A percentile compares a stretch with the other conserved stretches of the same genome.
These are phyloP conservation scores for Coleophora deauratella DNA, from an alignment of 2,888 invertebrate genomes.

Conservation along the genomic window DNA sequence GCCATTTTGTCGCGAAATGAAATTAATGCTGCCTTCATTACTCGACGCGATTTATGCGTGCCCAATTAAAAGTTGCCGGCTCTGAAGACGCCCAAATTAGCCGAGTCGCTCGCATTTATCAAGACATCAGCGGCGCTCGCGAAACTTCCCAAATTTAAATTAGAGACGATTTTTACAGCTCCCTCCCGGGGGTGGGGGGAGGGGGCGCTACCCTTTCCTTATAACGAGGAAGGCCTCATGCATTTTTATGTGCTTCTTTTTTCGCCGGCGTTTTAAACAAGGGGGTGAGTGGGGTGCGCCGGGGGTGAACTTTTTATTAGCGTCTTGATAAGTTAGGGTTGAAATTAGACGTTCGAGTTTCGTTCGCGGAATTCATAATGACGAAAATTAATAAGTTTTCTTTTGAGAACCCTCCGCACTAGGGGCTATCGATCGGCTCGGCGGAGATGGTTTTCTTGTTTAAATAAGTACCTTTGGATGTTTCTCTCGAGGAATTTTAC, in stretches of 20 bases:
- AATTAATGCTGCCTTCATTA: constrained; percentile 65
- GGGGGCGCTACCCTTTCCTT: constrained; percentile 73
- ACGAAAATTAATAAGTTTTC: constrained; percentile 75
- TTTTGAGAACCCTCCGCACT: constrained; percentile 60
- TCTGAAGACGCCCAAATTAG: constrained; percentile 68
- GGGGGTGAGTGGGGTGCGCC: constrained; percentile 68
- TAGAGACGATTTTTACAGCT: constrained; percentile 75
- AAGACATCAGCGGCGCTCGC: constrained; percentile 71
- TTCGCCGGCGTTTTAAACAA: constrained; percentile 75
- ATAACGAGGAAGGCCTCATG: constrained; percentile 76
- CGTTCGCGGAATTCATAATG: constrained; percentile 75
- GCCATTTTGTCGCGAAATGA: constrained; percentile 60
- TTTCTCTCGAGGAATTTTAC: too few species aligned
- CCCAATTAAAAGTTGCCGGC: constrained; percentile 69
- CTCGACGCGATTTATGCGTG: constrained; percentile 60
- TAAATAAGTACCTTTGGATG: too few species aligned
- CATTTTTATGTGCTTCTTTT: constrained; percentile 77
- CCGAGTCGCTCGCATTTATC: constrained; percentile 70
- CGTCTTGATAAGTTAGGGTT: constrained; percentile 76
- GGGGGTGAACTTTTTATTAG: constrained; percentile 74
- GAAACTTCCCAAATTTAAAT: constrained; percentile 75
- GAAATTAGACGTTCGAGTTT: constrained; percentile 75
- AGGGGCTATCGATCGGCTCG: constrained; percentile 37
- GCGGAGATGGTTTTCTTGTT: constrained; percentile 19
- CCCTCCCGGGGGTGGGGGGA: constrained; percentile 56